These are phyloP conservation scores for Dipus sagitta DNA, from an alignment of 2,797 vertebrate genomes.

Conservation along the genomic window DNA sequence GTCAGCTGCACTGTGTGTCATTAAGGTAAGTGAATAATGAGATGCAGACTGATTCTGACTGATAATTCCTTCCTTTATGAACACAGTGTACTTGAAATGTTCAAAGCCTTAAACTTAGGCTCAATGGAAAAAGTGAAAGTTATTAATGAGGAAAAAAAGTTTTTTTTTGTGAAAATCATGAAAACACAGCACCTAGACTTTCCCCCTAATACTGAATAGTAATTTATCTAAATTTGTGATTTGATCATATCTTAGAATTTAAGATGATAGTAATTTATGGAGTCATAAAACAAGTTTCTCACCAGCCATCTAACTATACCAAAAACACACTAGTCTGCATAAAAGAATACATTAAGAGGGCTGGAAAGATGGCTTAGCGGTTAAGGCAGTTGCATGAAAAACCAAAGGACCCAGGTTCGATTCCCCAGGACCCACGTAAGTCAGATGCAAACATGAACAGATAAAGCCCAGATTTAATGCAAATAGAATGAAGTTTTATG, in stretches of 20 bases:
- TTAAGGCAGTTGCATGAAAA: no score
- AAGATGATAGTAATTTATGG: not conserved
- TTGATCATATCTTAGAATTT: constrained; percentile 28
- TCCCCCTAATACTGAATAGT: not conserved
- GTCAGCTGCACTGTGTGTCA: not conserved
- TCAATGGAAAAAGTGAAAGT: constrained; percentile 1
- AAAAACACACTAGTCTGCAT: not conserved
- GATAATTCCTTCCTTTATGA: not conserved
- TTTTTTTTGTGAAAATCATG: constrained; percentile 14
- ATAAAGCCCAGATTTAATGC: constrained; percentile 43
- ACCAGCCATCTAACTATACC: not conserved
- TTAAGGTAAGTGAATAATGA: not conserved
- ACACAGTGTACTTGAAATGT: constrained; percentile 23
- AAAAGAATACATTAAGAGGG: not conserved
- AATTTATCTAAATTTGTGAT: constrained; percentile 48
- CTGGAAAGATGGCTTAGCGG: no score
- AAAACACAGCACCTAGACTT: constrained; percentile 5
- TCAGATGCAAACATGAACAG: constrained; percentile 29
- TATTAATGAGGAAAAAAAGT: not conserved
- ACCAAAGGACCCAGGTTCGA: no score
- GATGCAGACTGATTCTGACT: not conserved
- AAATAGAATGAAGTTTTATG: constrained; percentile 56
- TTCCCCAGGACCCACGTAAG: no score
- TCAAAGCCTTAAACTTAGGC: constrained; percentile 6
- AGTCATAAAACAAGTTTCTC: constrained; percentile 19